A percentile compares a stretch with the other conserved stretches of the same genome.
Evolutionary conservation across 1,140 invertebrate genomes (phyloP).

Genomic region (Aphaenogaster floridana): DNA sequence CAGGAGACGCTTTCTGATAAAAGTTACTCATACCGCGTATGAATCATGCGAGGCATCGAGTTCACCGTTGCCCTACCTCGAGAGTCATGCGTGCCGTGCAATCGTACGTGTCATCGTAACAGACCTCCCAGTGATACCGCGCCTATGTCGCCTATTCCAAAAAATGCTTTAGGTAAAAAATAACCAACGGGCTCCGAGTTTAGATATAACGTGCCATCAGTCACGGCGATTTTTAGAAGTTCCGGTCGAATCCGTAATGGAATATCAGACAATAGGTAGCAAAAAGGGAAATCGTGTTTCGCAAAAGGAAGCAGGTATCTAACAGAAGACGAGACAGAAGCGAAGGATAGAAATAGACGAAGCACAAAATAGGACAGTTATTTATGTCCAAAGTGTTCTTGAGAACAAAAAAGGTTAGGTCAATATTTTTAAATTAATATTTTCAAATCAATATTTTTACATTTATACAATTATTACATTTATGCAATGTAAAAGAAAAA

Average conservation of each 20-base stretch:
- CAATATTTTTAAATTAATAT: background rate
- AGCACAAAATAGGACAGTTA: background rate
- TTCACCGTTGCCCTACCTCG: background rate
- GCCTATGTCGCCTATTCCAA: background rate
- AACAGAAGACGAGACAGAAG: background rate
- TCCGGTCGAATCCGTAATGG: background rate
- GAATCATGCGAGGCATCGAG: constrained; percentile 47
- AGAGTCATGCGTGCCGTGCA: constrained; percentile 14
- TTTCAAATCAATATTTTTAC: background rate
- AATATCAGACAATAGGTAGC: background rate
- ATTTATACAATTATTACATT: background rate
- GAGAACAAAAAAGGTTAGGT: background rate
- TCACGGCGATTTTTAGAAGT: background rate
- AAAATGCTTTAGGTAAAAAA: constrained; percentile 11
- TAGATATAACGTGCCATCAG: constrained; percentile 1
- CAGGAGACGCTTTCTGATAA: constrained; percentile 38
- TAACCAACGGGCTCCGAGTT: background rate
- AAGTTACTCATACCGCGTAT: constrained; percentile 39
- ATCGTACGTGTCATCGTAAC: constrained; percentile 30
- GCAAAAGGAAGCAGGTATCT: background rate
- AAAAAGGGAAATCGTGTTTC: background rate
- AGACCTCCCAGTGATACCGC: background rate
- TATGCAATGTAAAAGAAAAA: background rate
- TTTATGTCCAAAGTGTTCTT: background rate
- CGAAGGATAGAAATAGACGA: background rate